Base-by-base conservation (phyloP, 2,888 invertebrate species). In the Ormyrus nitidulus region DNA sequence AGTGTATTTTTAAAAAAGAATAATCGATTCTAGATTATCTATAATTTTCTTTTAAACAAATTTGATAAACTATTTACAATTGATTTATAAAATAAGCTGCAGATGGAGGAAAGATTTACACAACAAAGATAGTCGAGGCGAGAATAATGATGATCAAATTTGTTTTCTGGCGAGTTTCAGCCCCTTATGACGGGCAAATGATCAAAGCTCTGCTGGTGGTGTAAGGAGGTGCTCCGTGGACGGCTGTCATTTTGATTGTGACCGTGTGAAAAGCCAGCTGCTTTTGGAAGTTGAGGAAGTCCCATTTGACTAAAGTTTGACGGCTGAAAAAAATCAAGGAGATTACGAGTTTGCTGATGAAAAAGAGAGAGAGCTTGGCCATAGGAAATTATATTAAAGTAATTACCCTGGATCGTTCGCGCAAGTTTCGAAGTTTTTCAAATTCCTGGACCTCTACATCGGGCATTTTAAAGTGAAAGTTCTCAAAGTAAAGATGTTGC, bases 401-500 rank as follows among this genome's bases (percentile, higher is more conserved):
- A 87, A 89, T 89, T 90, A 94, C 94, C 91, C 94, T 92, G 83
- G 94, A 93, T 89, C 93, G 92, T 85, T 94, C 94, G 82, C 94
- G 91, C 79, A 91, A 89, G 82, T 92, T 91, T 84, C 91, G 90
- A n/a, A 92, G 87, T 85, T 92, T 93, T 82, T 93, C 93, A 87
- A 93, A 92, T 85, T 94, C 94, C 80, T 93, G 93, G 83, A 93
- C 91, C 83, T 94, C 94, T 3, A 93, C 92, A 49, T 95, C 95
- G 7, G 96, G 96, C 81, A 96, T 93, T 88, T 96, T 95, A 91
- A 95, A 96, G 83, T 94, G 93, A 87, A 96, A 97, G 89, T 96
- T 96, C 87, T 96, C 96, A 91, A 99, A 98, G 91, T 99, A 98
- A 7, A 95, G 93, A 90, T 99, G 99, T 83, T 95, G 94, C 75